Percentiles rank a stretch among this genome's conserved stretches.
Evolutionary conservation across 2,113 vertebrate species (phyloP).

Genomic region (Podarcis cretensis): DNA sequence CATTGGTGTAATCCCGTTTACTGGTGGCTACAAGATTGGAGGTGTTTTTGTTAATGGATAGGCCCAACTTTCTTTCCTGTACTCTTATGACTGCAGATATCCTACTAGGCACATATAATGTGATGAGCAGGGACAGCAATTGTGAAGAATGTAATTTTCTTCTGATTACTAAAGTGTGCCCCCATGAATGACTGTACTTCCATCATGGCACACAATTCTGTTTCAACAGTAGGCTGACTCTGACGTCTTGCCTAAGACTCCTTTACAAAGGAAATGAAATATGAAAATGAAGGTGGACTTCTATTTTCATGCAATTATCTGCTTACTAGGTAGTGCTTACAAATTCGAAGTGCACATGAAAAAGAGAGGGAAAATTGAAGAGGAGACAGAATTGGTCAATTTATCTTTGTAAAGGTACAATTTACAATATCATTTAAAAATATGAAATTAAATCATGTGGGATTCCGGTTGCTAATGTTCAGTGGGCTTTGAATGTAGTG

Average conservation of each 20-base stretch:
- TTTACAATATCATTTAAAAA: constrained; percentile 33
- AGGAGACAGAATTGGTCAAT: constrained; percentile 14
- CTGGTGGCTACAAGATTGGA: no score
- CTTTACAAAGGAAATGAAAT: constrained; percentile 47
- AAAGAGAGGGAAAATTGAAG: constrained; percentile 29
- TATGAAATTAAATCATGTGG: constrained; percentile 19
- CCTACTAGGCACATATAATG: constrained; percentile 45
- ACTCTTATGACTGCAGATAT: constrained; percentile 47
- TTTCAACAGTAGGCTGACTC: constrained; percentile 19
- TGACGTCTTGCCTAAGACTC: constrained; percentile 37
- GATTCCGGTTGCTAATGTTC: background rate
- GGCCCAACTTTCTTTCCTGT: constrained; percentile 30
- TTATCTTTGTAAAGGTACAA: constrained; percentile 21
- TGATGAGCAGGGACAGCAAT: constrained; percentile 26
- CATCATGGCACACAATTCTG: background rate
- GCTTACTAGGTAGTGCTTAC: constrained; percentile 22
- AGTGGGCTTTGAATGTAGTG: background rate
- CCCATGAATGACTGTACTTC: constrained; percentile 41
- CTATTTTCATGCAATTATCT: constrained; percentile 38
- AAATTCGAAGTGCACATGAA: background rate
- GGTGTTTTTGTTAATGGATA: constrained; percentile 43
- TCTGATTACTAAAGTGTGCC: constrained; percentile 64
- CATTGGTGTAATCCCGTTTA: no score
- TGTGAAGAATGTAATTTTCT: constrained; percentile 49
- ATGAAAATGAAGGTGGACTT: constrained; percentile 47